A percentile compares a stretch with the other conserved stretches of the same genome.
These are phyloP conservation scores for Danio tinwini DNA, from an alignment of 2,797 vertebrate species.

Conservation along the genomic window DNA sequence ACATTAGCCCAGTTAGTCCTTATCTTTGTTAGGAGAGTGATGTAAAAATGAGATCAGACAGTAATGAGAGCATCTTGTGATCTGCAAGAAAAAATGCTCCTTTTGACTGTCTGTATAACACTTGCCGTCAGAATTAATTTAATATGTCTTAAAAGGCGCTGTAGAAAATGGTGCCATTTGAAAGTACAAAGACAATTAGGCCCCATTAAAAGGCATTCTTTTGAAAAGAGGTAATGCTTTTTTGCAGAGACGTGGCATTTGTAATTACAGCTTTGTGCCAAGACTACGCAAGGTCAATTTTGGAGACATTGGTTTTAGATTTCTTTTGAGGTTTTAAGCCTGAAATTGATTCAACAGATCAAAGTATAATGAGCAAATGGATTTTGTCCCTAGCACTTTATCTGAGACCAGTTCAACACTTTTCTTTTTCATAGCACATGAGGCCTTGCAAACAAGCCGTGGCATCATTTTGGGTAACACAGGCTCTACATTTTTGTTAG, in stretches of 20 bases:
- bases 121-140: conserved; percentile 64
- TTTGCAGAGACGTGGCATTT: conserved; percentile 12
- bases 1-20: conserved; percentile 53
- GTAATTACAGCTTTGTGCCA: conserved; percentile 29
- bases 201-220: conserved; percentile 63
- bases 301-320: conserved; percentile 12
- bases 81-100: conserved; percentile 22
- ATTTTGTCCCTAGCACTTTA: neutral
- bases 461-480: neutral
- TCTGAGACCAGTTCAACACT: too few relatives aligned
- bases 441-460: neutral
- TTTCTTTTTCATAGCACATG: neutral
- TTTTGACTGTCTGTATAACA: conserved; percentile 46
- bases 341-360: conserved; percentile 14
- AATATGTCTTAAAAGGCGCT: conserved; percentile 55
- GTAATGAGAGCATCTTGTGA: conserved; percentile 36
- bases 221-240: conserved; percentile 35
- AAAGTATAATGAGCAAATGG: conserved; percentile 7
- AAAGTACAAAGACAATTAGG: conserved; percentile 69
- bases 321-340: conserved; percentile 14
- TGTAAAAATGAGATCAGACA: conserved; percentile 56
- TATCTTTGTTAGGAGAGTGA: conserved; percentile 50
- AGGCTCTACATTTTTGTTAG: too few relatives aligned
- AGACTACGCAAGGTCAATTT: conserved; percentile 9
- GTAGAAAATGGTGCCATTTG: conserved; percentile 64